Percentiles rank a stretch among this genome's conserved stretches.
phyloP scores from a whole-genome alignment of 2,888 invertebrate genomes.

The Cerastoderma edule region DNA sequence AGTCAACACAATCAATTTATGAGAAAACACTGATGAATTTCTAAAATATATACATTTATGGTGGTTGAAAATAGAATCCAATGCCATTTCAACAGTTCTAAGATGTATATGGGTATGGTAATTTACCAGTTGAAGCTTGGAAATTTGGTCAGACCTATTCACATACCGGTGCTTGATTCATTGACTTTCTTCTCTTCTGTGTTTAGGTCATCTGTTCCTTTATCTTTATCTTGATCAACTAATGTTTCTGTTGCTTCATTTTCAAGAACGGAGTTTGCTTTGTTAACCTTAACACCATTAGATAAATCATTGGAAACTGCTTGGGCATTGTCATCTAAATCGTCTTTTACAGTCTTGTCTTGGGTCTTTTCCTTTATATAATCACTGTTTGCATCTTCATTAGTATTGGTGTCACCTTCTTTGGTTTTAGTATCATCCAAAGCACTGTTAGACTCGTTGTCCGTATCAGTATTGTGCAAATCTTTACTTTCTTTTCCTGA shows the following conservation, averaged over 20 bases:
- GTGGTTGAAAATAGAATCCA: too few relatives aligned
- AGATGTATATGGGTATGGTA: too few relatives aligned
- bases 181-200: background rate
- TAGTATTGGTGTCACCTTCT: background rate
- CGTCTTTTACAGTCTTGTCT: background rate
- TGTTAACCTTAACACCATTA: background rate
- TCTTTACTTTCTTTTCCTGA: background rate
- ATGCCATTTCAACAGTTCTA: too few relatives aligned
- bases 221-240: background rate
- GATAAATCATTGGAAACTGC: background rate
- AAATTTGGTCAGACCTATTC: too few relatives aligned
- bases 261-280: background rate
- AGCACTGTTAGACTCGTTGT: background rate
- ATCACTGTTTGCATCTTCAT: background rate
- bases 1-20: too few relatives aligned
- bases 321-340: background rate
- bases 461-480: background rate
- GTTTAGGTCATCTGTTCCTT: background rate
- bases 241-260: background rate
- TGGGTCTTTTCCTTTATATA: background rate
- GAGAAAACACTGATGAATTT: too few relatives aligned
- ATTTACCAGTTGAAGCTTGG: too few relatives aligned
- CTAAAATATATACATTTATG: too few relatives aligned
- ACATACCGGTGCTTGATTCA: too few relatives aligned
- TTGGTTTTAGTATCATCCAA: background rate